A percentile compares a stretch with the other conserved stretches of the same genome.
These are phyloP conservation scores for Bathynomus jamesi DNA, from an alignment of 1,140 invertebrate genomes.

Conservation along the genomic window DNA sequence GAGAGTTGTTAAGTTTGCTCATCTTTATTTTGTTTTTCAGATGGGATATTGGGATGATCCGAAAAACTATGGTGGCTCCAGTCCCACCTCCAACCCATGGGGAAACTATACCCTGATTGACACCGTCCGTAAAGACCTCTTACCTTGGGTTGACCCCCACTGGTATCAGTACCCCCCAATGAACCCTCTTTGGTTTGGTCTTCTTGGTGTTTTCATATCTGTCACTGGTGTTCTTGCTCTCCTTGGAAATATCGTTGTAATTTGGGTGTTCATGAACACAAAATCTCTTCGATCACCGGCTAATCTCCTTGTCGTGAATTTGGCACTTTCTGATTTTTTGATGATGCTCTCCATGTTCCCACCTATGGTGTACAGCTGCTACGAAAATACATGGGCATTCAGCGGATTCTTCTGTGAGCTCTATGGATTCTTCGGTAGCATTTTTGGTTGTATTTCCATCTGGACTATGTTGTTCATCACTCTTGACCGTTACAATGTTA, in stretches of 20 bases:
- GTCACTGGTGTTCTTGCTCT: conserved; percentile 58
- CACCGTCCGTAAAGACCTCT: conserved; percentile 45
- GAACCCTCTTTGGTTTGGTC: conserved; percentile 67
- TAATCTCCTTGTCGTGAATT: conserved; percentile 74
- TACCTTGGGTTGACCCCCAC: conserved; percentile 51
- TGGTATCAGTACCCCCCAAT: conserved; percentile 61
- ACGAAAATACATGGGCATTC: conserved; percentile 37
- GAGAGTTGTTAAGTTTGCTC: neutral
- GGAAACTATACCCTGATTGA: conserved; percentile 11
- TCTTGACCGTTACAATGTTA: conserved; percentile 41
- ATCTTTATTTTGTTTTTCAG: neutral
- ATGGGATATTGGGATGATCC: conserved; percentile 14
- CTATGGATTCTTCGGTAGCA: conserved; percentile 60
- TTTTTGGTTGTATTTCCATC: conserved; percentile 39
- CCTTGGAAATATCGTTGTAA: conserved; percentile 72
- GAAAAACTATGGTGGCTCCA: neutral
- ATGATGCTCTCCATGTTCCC: conserved; percentile 57
- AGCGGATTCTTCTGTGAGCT: conserved; percentile 71
- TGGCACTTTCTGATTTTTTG: conserved; percentile 76
- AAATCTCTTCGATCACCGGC: conserved; percentile 72
- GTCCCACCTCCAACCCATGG: conserved; percentile 4
- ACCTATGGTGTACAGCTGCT: conserved; percentile 76
- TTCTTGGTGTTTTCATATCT: conserved; percentile 57
- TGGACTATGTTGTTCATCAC: conserved; percentile 39
- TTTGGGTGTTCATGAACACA: conserved; percentile 72